Percentiles rank a stretch among this genome's conserved stretches.
These are phyloP conservation scores for Argyresthia goedartella DNA, from an alignment of 2,888 invertebrate species.

Conservation along the genomic window DNA sequence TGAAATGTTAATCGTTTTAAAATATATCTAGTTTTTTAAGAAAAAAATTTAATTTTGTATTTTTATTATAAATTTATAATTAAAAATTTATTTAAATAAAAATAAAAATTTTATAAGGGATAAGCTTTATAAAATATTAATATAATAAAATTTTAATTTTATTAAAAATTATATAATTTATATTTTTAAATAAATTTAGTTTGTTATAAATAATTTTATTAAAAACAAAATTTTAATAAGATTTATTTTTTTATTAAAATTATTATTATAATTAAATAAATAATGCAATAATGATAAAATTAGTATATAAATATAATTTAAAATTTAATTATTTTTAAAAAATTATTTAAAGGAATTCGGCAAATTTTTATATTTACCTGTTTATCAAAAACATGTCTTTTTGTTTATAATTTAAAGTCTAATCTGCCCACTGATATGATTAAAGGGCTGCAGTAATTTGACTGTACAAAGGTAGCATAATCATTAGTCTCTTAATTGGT, in stretches of 20 bases:
- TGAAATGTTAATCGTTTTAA: constrained; percentile 76
- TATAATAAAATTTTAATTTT: constrained; percentile 45
- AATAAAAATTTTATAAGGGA: constrained; percentile 62
- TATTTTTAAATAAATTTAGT: constrained; percentile 68
- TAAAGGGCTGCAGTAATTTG: constrained; percentile 84
- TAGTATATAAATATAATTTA: constrained; percentile 13
- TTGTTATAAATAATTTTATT: constrained; percentile 56
- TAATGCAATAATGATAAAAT: too few species aligned
- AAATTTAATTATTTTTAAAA: constrained; percentile 27
- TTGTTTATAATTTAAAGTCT: constrained; percentile 74
- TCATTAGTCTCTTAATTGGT: constrained; percentile 81
- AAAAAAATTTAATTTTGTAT: constrained; percentile 55
- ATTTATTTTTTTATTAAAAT: constrained; percentile 58
- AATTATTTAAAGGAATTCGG: constrained; percentile 72
- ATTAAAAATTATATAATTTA: constrained; percentile 66
- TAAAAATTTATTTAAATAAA: constrained; percentile 30
- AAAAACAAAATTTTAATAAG: constrained; percentile 27
- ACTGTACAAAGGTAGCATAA: constrained; percentile 88
- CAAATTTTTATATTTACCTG: constrained; percentile 76
- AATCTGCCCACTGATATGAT: constrained; percentile 79
- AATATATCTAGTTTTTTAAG: constrained; percentile 78
- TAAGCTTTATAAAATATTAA: constrained; percentile 71
- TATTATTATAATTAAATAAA: constrained; percentile 42
- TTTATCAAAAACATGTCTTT: constrained; percentile 85
- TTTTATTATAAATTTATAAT: constrained; percentile 57